Evolutionary conservation across 2,888 invertebrate species (phyloP), one percentile per base, ranked within the genome.

Genomic region (Drosophila mettleri): DNA sequence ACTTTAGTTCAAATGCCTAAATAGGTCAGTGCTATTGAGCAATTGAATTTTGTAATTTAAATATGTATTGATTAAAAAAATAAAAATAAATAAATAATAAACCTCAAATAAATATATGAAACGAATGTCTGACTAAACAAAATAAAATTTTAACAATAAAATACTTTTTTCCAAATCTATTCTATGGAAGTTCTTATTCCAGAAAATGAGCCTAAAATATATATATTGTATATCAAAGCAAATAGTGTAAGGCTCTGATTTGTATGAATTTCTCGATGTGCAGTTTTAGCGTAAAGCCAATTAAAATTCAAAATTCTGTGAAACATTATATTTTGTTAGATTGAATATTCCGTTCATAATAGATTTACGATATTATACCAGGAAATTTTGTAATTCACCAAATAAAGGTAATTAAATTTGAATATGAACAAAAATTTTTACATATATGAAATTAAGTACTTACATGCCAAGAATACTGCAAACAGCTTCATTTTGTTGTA

Each of bases 401-500:
- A 45, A 5, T 27, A 10, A 29, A 58, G 38, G 41, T 27, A 31
- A 27, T 49, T 34, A 10, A 41, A 48, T 20, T 24, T 33, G 38
- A 16, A 38, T 38, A 20, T 16, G 29, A 14, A 24, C 4, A 4
- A 8, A 24, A 24, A n/a, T n/a, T 2, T 20, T 16, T 27, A 57
- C 2, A 20, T n/a, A 27, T 45, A 27, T 45, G n/a, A 27, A 49
- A 33, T n/a, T 10, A 10, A n/a, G 16, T 73, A 89, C 91, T 24
- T 80, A 90, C 90, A 72, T 78, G 90, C 85, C 76, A 90, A 57
- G 29, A 90, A 83, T 74, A 90, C 69, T 76, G 87, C 79, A 74
- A 90, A 69, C 70, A 90, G 77, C 81, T 90, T 90, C 90, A 90
- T 90, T 65, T 68, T 84, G 63, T 62, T 65, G 53, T 49, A 34